Base-by-base conservation (phyloP, 2,113 vertebrate genomes). In the Charadrius vociferus region DNA sequence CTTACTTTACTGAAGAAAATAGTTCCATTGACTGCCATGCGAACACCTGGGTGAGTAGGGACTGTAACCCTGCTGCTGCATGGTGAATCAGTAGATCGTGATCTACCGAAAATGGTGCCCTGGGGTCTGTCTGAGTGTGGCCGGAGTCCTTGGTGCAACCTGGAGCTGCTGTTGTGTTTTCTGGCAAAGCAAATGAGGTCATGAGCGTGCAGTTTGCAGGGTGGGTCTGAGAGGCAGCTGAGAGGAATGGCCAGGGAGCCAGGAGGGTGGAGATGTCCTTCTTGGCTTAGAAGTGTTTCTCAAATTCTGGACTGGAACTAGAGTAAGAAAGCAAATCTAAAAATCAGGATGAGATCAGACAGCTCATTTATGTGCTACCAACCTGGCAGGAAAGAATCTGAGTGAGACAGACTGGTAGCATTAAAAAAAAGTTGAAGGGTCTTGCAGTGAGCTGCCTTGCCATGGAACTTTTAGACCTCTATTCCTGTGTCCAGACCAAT, bases 131-230 rank as follows among this genome's bases (percentile, higher is more conserved):
- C 2, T 8, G 63, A 78, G 21, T 26, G 19, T 7, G 0, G 36
- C 55, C 45, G 26, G 30, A 59, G 55, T 34, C 15, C 37, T 41
- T 27, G n/a, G 49, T 62, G 62, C 39, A 81, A 32, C 19, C 6
- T 41, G 58, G 37, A 56, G 29, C 36, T 1, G 0, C 49, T 82
- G 16, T 6, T 66, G 30, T 10, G 1, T 72, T 78, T 81, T 68
- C 49, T 79, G 61, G 47, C 22, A 49, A 36, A 37, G 21, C 39
- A 34, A 20, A 34, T 0, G 0, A 50, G 32, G 14, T 29, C 16
- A 0, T 7, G 10, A n/a, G 27, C 2, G 1, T 74, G 43, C 32
- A 43, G 72, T 45, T 43, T 56, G 68, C 32, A 15, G 0, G 1
- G 20, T 21, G 41, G 62, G 45, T 18, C 32, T 1, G 8, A 14